These are phyloP conservation scores for Spilarctia lutea DNA, from an alignment of 2,888 invertebrate species.

Conservation along the genomic window DNA sequence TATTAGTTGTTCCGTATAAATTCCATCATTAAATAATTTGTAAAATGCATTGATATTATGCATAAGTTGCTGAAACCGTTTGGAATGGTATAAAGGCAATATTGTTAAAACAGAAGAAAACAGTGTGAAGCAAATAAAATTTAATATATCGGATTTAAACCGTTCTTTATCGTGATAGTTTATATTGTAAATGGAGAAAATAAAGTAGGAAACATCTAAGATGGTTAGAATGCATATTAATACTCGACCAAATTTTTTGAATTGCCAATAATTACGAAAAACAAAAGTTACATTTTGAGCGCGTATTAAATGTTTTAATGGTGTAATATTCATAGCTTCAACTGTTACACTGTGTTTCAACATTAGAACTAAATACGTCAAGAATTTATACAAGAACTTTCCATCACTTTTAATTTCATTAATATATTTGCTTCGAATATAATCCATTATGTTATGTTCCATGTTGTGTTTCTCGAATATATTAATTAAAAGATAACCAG, in stretches of 20 bases:
- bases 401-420: constrained; percentile 17
- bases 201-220: constrained; percentile 12
- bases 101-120: constrained; percentile 27
- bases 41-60: constrained; percentile 35
- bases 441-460: no score
- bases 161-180: not conserved
- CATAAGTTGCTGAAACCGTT: constrained; percentile 31
- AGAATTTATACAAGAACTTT: not conserved
- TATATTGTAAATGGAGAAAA: not conserved
- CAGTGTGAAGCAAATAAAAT: constrained; percentile 14
- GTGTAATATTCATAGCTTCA: constrained; percentile 33
- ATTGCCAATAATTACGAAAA: constrained; percentile 46
- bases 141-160: constrained; percentile 4
- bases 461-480: no score
- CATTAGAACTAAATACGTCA: not conserved
- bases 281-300: constrained; percentile 47
- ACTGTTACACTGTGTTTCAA: not conserved
- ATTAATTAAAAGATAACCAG: no score
- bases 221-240: constrained; percentile 24
- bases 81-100: constrained; percentile 18
- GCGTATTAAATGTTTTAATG: constrained; percentile 38
- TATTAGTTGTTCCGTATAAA: constrained; percentile 21
- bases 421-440: not conserved
- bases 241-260: constrained; percentile 26
- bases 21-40: constrained; percentile 21